Base-by-base conservation (phyloP, 1,140 invertebrate species). In the Phymorhynchus buccinoides region DNA sequence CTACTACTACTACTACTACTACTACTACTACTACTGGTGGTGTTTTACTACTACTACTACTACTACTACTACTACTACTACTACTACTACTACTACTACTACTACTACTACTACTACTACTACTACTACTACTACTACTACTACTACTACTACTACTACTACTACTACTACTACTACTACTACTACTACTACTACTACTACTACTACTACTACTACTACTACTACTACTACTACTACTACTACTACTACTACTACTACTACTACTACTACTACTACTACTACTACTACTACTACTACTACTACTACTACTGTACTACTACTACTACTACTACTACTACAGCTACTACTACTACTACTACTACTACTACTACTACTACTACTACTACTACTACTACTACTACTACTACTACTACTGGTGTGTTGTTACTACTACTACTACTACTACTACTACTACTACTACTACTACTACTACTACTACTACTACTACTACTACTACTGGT, bases 191-290 rank as follows among this genome's bases (percentile, higher is more conserved):
- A 66, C 30, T 66, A 66, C 30, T 66, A 66, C 30, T 66, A 66
- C 30, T 66, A 66, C 56, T 66, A 66, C 56, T 66, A 66, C 56
- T 66, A 66, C 56, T 66, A 66, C 56, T 66, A 66, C 56, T 66
- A 66, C 56, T 66, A 66, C 56, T 66, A 66, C 56, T 66, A 66
- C 56, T 66, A 66, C 56, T 66, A 66, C 56, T 66, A 66, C 56
- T 66, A 66, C 56, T 66, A 66, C 56, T 66, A 66, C 56, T 66
- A 66, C 56, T 66, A 66, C 56, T 66, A 66, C 56, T 66, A 66
- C 56, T 66, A 66, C 56, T 66, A 66, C 56, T 66, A 66, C 56
- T 66, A 66, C 56, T 66, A 66, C 56, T 66, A 66, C 56, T 66
- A 66, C 56, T 66, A 66, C 56, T 66, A 66, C 56, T 66, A 66